Evolutionary conservation across 2,797 vertebrate species (phyloP).

Genomic region (Lithobates sylvaticus): DNA sequence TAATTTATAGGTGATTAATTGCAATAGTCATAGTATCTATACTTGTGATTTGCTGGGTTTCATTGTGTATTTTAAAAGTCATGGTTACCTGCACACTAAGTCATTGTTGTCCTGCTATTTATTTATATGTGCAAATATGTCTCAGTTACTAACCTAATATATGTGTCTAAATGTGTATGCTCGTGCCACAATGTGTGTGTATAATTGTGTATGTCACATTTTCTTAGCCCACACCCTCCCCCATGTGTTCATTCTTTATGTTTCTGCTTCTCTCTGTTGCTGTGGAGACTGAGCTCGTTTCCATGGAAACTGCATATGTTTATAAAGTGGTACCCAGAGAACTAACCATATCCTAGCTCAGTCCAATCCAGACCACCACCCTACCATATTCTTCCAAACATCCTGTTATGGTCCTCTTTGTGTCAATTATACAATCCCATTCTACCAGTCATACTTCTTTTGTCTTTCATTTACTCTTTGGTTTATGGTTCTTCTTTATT

Average conservation of each 20-base stretch:
- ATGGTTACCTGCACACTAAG: not conserved
- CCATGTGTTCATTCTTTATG: slow-evolving; percentile 57
- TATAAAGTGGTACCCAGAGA: slow-evolving; percentile 71
- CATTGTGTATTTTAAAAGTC: not conserved
- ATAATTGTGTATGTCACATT: slow-evolving; percentile 40
- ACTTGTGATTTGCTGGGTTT: not conserved
- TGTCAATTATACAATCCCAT: too few species aligned
- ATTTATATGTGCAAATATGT: not conserved
- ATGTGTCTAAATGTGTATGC: slow-evolving; percentile 5
- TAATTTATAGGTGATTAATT: not conserved
- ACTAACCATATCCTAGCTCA: slow-evolving; percentile 25
- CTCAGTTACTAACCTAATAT: not conserved
- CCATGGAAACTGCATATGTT: slow-evolving; percentile 90
- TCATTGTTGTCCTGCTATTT: not conserved
- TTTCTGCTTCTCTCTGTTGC: slow-evolving; percentile 73
- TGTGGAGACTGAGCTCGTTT: slow-evolving; percentile 80
- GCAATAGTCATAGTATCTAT: too few species aligned
- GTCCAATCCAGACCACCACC: not conserved
- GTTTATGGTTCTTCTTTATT: too few species aligned
- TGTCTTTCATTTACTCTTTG: too few species aligned
- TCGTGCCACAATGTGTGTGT: slow-evolving; percentile 20
- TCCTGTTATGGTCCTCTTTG: not conserved
- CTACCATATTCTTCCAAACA: not conserved
- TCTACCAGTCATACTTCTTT: too few species aligned
- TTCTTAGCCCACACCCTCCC: slow-evolving; percentile 41